Base-by-base conservation (phyloP, 2,888 invertebrate species). In the Herminia tarsipennalis region DNA sequence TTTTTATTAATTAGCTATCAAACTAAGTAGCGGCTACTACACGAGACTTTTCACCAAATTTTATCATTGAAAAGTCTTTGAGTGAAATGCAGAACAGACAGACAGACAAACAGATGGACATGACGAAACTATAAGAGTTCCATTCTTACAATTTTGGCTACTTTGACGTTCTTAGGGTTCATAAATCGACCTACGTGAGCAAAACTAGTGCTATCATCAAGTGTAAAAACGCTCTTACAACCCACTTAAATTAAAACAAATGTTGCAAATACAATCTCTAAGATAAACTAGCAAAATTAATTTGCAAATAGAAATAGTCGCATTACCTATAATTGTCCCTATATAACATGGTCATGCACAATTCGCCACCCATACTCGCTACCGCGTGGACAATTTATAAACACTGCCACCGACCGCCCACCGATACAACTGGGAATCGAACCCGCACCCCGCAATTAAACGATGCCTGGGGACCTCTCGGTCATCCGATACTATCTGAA, bases 391-490 rank as follows among this genome's bases (percentile, higher is more conserved):
- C 78, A 69, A 85, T 85, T 83, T 83, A 86, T 86, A 81, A 81
- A 73, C 60, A 66, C 69, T 62, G 75, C 76, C 78, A 72, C 74
- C 63, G 70, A 65, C 80, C 86, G 84, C 86, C 86, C 84, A 84
- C 83, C 79, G 77, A 75, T 78, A 76, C 79, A 71, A 70, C 66
- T 43, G 69, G 67, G 73, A 70, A 73, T 80, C 83, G 82, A 79
- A 83, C 81, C 76, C 71, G 76, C 73, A 72, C 67, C 69, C 78
- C 65, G 79, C 86, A 86, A 86, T 86, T 86, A 86, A 87, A 86
- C 75, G 81, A 81, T 75, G 83, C 84, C 84, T 73, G 74, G 51
- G 82, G 84, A 73, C 76, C 81, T 76, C 73, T 73, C 70, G 82
- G 84, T 84, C 83, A 83, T 74, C 66, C 65, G 84, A 84, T 83